phyloP scores from a whole-genome alignment of 1,140 invertebrate genomes.

The Archegozetes longisetosus region DNA sequence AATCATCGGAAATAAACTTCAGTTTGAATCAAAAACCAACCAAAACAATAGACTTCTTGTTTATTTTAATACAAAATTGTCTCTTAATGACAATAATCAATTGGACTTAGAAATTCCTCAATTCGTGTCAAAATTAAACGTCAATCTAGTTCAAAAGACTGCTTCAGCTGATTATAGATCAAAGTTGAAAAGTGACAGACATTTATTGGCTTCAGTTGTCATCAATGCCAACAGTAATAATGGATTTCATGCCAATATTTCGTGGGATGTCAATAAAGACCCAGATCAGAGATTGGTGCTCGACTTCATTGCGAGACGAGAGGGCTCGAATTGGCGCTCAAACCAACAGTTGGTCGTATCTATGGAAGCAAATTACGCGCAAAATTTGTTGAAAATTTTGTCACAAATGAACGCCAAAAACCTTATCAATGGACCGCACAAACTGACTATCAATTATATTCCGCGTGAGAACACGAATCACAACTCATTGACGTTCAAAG shows the following conservation, averaged over 20 bases:
- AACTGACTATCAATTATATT: neutral
- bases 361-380: neutral
- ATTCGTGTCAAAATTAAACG: neutral
- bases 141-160: neutral
- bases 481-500: neutral
- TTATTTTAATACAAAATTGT: neutral
- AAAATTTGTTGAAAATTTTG: neutral
- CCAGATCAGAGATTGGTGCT: neutral
- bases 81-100: neutral
- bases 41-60: neutral
- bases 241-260: conserved; percentile 9
- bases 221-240: neutral
- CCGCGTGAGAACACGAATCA: neutral
- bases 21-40: neutral
- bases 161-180: neutral
- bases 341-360: neutral
- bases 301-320: neutral
- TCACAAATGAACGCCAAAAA: neutral
- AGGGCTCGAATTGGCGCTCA: neutral
- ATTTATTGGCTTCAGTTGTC: neutral
- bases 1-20: neutral
- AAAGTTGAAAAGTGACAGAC: neutral
- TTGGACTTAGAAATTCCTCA: neutral
- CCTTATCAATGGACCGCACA: neutral
- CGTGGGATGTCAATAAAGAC: conserved; percentile 12